These are phyloP conservation scores for Dermatophagoides farinae DNA, from an alignment of 1,140 invertebrate species.

Conservation along the genomic window DNA sequence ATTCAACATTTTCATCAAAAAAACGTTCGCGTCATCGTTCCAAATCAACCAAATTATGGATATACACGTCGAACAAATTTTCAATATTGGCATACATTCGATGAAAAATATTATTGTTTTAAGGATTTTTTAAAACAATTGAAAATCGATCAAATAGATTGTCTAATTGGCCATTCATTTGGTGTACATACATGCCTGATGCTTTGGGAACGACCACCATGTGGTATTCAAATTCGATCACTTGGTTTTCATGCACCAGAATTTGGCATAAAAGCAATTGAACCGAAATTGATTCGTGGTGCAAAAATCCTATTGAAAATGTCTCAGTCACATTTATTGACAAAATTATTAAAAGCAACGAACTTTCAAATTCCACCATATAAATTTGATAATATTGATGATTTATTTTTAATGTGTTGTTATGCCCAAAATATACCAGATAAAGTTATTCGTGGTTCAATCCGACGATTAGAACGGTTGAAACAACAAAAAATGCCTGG, in stretches of 20 bases:
- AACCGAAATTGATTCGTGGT: not conserved
- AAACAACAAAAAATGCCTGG: not conserved
- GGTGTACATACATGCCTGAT: not conserved
- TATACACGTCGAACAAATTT: not conserved
- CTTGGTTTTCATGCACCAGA: not conserved
- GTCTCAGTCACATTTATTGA: not conserved
- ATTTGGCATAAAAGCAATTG: not conserved
- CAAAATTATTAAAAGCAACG: not conserved
- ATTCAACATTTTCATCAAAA: not conserved
- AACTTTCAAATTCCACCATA: not conserved
- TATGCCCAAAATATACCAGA: not conserved
- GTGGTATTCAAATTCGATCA: not conserved
- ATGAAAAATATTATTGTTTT: not conserved
- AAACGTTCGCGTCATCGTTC: not conserved
- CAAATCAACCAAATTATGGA: constrained; percentile 6
- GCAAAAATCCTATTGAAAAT: not conserved
- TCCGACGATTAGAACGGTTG: not conserved
- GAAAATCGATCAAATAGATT: not conserved
- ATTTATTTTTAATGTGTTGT: not conserved
- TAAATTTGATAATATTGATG: not conserved
- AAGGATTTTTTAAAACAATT: not conserved
- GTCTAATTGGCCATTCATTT: not conserved
- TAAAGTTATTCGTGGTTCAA: not conserved
- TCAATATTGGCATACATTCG: constrained; percentile 6
- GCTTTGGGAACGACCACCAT: not conserved